Evolutionary conservation across 2,888 invertebrate genomes (phyloP), one percentile per base, ranked within the genome.

Genomic region (Cantharis nigra): DNA sequence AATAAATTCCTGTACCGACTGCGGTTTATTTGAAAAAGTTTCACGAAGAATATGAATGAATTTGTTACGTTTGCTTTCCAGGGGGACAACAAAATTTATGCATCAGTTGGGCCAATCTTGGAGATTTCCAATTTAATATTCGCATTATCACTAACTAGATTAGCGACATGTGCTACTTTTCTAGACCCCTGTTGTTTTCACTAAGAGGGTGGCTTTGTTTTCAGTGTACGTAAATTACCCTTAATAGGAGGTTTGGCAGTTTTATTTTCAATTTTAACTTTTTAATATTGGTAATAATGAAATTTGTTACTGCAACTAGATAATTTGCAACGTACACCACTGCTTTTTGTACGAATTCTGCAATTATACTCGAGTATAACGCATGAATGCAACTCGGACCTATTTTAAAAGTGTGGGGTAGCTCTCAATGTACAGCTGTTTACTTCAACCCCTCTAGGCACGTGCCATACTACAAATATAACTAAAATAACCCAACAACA

Each of bases 31-130:
- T 49, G 49, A 49, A 49, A 49, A 49, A 49, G 49, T 49, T 49
- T n/a, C n/a, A n/a, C n/a, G n/a, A n/a, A 49, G 49, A 49, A n/a
- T 16, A 16, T 49, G 49, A 49, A 49, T n/a, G 49, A 49, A 49
- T 49, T 49, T 49, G 49, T 49, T 49, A 49, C 20, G 65, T 67
- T 67, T 67, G 23, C 65, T 16, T 3, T 67, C 9, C 9, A 23
- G n/a, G 20, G 20, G 26, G n/a, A n/a, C n/a, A n/a, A 67, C 20
- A 23, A 67, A 67, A 67, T 67, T 67, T 67, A 18, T 67, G 65
- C 26, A 18, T n/a, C 65, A 26, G 65, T 23, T 67, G 62, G 76
- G 76, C 63, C 63, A 69, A 69, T 72, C 69, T 94, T 94, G 49
- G 63, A 74, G 72, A 75, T 78, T 77, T 78, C 78, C 63, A 78